These are phyloP conservation scores for Hemicrepidius hirtus DNA, from an alignment of 2,888 invertebrate genomes.

Conservation along the genomic window DNA sequence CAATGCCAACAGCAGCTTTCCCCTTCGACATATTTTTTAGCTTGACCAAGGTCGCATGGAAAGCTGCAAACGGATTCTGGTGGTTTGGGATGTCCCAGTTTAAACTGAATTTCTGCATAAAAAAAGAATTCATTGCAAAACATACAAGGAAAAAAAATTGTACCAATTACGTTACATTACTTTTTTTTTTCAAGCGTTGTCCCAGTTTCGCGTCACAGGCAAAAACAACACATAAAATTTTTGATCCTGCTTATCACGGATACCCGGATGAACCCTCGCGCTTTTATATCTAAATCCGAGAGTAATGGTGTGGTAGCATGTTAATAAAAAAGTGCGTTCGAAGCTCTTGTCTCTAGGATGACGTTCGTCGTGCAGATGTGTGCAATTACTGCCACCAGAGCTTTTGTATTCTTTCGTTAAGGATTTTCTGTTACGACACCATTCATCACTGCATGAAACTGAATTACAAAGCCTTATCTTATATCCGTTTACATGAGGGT, in stretches of 20 bases:
- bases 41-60: slow-evolving; percentile 91
- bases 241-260: slow-evolving; percentile 26
- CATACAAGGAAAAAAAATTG: neutral
- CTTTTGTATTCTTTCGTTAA: slow-evolving; percentile 13
- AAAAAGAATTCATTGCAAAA: slow-evolving; percentile 40
- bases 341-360: slow-evolving; percentile 24
- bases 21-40: slow-evolving; percentile 93
- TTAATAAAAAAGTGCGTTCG: slow-evolving; percentile 18
- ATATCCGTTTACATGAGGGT: slow-evolving; percentile 2
- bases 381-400: slow-evolving; percentile 26
- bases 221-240: slow-evolving; percentile 29
- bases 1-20: slow-evolving; percentile 97
- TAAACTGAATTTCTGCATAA: slow-evolving; percentile 86
- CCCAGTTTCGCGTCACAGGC: slow-evolving; percentile 21
- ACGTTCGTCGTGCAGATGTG: slow-evolving; percentile 1
- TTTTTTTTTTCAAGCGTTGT: slow-evolving; percentile 3
- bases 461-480: slow-evolving; percentile 23
- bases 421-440: slow-evolving; percentile 23
- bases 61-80: slow-evolving; percentile 94
- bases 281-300: slow-evolving; percentile 24
- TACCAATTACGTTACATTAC: neutral
- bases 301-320: slow-evolving; percentile 27
- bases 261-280: slow-evolving; percentile 9
- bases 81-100: slow-evolving; percentile 83
- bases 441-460: slow-evolving; percentile 24